Percentiles rank a stretch among this genome's conserved stretches.
These are phyloP conservation scores for Raja brachyura DNA, from an alignment of 2,113 vertebrate genomes.

Conservation along the genomic window DNA sequence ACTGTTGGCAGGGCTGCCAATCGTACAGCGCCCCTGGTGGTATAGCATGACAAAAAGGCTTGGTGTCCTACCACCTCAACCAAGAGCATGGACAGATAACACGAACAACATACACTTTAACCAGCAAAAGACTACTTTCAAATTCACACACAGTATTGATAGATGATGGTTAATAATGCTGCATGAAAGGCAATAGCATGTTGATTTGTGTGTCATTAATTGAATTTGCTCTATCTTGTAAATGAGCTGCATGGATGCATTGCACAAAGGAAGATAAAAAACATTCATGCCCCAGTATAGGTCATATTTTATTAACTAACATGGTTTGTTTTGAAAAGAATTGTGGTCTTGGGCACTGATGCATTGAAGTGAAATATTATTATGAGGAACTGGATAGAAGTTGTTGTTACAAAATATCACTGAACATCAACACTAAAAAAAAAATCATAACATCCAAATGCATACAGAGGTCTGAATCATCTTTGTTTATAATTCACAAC, in stretches of 20 bases:
- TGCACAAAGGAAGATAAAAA: neutral
- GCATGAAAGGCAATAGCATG: neutral
- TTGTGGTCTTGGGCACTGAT: no score
- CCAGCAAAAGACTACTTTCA: no score
- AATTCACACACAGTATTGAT: no score
- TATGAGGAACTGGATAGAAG: no score
- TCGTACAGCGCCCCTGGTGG: no score
- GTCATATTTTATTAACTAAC: neutral
- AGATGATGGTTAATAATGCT: neutral
- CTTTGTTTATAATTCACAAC: no score
- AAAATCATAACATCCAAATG: neutral
- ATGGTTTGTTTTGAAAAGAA: no score
- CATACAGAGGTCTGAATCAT: neutral
- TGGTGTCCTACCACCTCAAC: neutral
- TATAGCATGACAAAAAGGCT: neutral
- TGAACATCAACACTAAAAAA: neutral
- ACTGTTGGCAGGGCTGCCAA: no score
- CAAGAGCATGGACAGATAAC: neutral
- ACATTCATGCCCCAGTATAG: neutral
- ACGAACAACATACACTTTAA: neutral
- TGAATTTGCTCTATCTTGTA: neutral
- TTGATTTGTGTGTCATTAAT: neutral
- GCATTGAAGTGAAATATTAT: no score
- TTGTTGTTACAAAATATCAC: neutral
- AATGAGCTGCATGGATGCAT: neutral